Conservation (phyloP, 2,113 vertebrate species). For the Scomber colias region DNA sequence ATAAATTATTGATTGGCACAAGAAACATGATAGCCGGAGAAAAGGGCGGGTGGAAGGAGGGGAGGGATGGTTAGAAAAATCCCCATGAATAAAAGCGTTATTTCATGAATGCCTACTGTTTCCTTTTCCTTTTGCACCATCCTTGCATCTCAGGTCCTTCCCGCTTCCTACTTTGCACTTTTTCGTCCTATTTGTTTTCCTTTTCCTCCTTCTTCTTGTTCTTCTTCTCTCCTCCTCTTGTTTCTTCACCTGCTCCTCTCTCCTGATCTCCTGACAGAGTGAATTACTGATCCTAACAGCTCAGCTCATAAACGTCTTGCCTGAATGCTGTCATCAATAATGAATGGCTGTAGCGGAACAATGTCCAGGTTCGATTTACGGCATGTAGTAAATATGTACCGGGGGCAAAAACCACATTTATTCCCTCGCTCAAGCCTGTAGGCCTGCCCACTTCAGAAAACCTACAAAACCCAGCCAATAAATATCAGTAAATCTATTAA, state of each 20-base stretch:
- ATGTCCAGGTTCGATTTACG: slow-evolving; percentile 69
- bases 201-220: slow-evolving; percentile 1
- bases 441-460: slow-evolving; percentile 33
- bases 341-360: slow-evolving; percentile 69
- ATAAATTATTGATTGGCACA: slow-evolving; percentile 81
- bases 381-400: slow-evolving; percentile 64
- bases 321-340: slow-evolving; percentile 77
- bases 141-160: slow-evolving; percentile 5
- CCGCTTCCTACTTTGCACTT: neutral
- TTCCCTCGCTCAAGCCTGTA: neutral
- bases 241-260: slow-evolving; percentile 23
- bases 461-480: slow-evolving; percentile 42
- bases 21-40: slow-evolving; percentile 75
- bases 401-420: slow-evolving; percentile 44
- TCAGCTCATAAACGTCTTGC: slow-evolving; percentile 71
- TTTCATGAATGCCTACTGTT: slow-evolving; percentile 28
- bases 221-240: slow-evolving; percentile 14
- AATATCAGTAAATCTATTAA: slow-evolving; percentile 51
- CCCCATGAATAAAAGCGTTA: slow-evolving; percentile 52
- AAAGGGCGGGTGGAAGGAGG: slow-evolving; percentile 30
- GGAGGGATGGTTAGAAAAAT: slow-evolving; percentile 18
- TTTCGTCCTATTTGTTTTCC: neutral
- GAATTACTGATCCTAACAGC: slow-evolving; percentile 75
- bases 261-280: slow-evolving; percentile 63
- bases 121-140: slow-evolving; percentile 11